A percentile compares a stretch with the other conserved stretches of the same genome.
Conservation (phyloP, 2,888 invertebrate species). For the Ornithoptera alexandrae region DNA sequence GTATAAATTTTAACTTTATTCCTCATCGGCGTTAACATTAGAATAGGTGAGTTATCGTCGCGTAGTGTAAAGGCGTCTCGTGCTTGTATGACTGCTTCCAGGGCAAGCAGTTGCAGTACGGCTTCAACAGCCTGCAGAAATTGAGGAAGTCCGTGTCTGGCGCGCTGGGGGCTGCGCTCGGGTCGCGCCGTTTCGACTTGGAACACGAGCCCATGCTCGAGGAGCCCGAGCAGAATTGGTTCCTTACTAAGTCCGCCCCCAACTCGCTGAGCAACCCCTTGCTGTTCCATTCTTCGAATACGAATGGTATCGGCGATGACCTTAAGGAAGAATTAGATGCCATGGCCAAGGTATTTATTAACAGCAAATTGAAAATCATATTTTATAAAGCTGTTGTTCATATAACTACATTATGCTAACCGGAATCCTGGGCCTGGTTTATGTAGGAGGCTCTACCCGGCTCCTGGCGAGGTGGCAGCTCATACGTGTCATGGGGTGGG, state of each 20-base stretch:
- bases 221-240: constrained; percentile 85
- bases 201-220: constrained; percentile 77
- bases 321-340: constrained; percentile 63
- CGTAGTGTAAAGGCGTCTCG: constrained; percentile 78
- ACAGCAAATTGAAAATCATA: neutral
- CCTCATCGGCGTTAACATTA: constrained; percentile 57
- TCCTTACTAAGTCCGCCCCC: constrained; percentile 88
- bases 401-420: no score
- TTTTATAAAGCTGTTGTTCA: neutral
- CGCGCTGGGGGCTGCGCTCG: constrained; percentile 74
- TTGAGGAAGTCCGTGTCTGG: constrained; percentile 85
- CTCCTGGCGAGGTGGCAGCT: constrained; percentile 57
- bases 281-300: constrained; percentile 56
- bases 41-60: constrained; percentile 44
- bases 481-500: constrained; percentile 83
- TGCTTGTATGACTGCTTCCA: constrained; percentile 78
- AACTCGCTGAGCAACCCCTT: constrained; percentile 85
- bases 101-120: constrained; percentile 74
- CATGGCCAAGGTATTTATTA: constrained; percentile 60
- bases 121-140: constrained; percentile 85
- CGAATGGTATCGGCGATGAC: constrained; percentile 57
- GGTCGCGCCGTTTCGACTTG: constrained; percentile 71
- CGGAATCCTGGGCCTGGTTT: no score
- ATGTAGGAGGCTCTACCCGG: constrained; percentile 52
- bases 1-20: constrained; percentile 56